A percentile compares a stretch with the other conserved stretches of the same genome.
These are phyloP conservation scores for Rhincodon typus DNA, from an alignment of 2,797 vertebrate species.

Conservation along the genomic window DNA sequence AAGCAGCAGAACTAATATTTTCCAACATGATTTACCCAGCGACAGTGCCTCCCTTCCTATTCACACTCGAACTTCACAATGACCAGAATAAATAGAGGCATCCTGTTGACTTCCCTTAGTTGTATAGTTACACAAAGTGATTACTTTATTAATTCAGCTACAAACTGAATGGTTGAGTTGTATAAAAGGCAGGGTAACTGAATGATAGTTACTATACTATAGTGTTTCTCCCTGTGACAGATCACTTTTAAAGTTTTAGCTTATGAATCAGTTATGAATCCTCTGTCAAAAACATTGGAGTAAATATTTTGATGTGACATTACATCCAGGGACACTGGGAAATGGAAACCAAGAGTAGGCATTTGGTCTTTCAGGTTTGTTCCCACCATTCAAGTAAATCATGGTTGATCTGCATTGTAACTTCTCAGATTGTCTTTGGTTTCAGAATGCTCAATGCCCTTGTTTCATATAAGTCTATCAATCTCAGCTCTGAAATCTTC, in stretches of 20 bases:
- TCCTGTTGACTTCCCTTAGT: background rate
- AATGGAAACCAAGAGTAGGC: background rate
- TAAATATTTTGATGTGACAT: background rate
- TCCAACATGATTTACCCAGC: background rate
- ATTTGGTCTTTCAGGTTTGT: background rate
- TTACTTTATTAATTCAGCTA: background rate
- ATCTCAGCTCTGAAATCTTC: background rate
- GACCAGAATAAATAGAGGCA: conserved; percentile 1
- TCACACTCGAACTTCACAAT: background rate
- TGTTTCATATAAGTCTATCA: background rate
- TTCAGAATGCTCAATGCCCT: background rate
- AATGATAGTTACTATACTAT: background rate
- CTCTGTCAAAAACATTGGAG: background rate
- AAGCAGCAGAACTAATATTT: background rate
- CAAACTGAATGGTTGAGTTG: background rate
- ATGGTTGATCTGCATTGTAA: background rate
- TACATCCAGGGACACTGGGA: background rate
- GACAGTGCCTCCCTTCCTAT: background rate
- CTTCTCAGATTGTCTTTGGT: background rate
- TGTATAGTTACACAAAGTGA: too few relatives aligned
- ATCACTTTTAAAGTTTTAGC: background rate
- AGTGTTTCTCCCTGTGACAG: background rate
- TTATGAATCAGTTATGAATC: background rate
- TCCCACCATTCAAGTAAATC: background rate
- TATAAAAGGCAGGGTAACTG: background rate